phyloP scores from a whole-genome alignment of 2,888 invertebrate genomes.

The Plebejus melissa region DNA sequence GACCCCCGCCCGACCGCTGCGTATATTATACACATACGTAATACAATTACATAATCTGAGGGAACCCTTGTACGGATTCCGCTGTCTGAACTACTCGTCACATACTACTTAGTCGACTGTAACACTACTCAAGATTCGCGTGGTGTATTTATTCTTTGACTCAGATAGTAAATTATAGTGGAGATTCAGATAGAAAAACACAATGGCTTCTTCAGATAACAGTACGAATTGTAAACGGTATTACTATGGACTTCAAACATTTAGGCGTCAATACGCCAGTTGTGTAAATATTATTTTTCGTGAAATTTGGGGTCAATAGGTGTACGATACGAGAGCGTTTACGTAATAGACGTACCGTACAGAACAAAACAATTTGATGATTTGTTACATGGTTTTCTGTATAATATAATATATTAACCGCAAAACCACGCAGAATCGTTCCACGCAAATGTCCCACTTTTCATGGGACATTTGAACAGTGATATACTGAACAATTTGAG shows the following conservation, averaged over 20 bases:
- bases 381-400: no score
- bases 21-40: conserved; percentile 26
- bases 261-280: background rate
- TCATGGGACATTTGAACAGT: background rate
- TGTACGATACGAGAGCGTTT: background rate
- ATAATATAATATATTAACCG: background rate
- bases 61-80: conserved; percentile 33
- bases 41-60: conserved; percentile 35
- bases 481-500: background rate
- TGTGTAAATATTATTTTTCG: background rate
- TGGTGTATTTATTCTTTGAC: no score
- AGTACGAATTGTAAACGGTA: no score
- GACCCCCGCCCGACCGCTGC: conserved; percentile 25
- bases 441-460: background rate
- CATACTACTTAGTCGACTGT: background rate
- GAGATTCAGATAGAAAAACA: no score
- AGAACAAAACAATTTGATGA: no score
- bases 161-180: no score
- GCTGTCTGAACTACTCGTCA: background rate
- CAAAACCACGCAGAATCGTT: background rate
- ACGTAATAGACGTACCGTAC: background rate
- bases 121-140: no score
- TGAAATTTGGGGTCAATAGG: background rate
- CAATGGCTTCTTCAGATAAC: no score
- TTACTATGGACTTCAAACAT: background rate